Percentiles rank a stretch among this genome's conserved stretches.
These are phyloP conservation scores for Ellobius talpinus DNA, from an alignment of 2,113 vertebrate species.

Conservation along the genomic window DNA sequence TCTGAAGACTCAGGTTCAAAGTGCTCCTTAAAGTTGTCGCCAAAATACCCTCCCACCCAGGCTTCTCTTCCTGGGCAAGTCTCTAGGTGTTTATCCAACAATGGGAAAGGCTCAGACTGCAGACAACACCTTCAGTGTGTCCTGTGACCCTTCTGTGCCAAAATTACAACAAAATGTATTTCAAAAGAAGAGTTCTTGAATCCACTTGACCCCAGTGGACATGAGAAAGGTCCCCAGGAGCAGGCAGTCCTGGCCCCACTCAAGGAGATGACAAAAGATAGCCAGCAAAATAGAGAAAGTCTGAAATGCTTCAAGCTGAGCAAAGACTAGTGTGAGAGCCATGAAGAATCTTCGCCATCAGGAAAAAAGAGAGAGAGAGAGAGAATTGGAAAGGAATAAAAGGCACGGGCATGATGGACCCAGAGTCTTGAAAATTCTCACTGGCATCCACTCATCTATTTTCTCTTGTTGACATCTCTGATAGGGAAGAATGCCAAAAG, in stretches of 20 bases:
- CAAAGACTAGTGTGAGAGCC: neutral
- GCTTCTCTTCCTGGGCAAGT: constrained; percentile 33
- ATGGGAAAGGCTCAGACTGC: neutral
- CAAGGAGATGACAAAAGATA: neutral
- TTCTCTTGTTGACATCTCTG: neutral
- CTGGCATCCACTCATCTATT: neutral
- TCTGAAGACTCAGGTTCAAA: constrained; percentile 71
- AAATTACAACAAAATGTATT: neutral
- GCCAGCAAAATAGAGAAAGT: neutral
- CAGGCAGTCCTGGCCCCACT: neutral
- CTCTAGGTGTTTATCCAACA: constrained; percentile 13
- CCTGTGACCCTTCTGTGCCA: neutral
- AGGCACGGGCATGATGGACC: neutral
- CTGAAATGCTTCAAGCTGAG: neutral
- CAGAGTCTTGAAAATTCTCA: neutral
- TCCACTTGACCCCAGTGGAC: neutral
- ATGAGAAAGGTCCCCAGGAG: neutral
- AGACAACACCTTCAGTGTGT: neutral
- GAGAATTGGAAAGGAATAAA: neutral
- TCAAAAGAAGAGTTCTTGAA: neutral
- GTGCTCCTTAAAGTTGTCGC: constrained; percentile 33
- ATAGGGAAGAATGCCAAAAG: neutral
- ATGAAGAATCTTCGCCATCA: neutral
- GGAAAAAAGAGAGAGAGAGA: neutral
- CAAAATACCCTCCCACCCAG: constrained; percentile 27